Conservation (phyloP, 2,113 vertebrate species). For the Gambusia holbrooki region DNA sequence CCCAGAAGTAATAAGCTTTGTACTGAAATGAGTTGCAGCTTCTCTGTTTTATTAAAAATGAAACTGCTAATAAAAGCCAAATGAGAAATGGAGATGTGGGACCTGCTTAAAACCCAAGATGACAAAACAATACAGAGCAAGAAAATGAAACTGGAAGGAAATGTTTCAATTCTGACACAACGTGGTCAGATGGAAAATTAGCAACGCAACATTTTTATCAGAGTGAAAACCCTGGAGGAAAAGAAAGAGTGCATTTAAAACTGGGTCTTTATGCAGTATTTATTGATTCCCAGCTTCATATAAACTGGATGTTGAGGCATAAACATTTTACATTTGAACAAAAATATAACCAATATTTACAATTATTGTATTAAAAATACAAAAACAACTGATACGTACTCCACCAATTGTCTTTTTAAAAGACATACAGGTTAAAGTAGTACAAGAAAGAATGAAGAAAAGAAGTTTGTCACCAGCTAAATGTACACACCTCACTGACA, state of each 20-base stretch:
- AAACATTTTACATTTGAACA: conserved; percentile 99
- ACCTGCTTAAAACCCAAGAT: conserved; percentile 1
- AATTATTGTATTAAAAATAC: conserved; percentile 99
- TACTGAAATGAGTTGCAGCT: not conserved
- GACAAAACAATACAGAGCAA: conserved; percentile 28
- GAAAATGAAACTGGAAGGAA: conserved; percentile 46
- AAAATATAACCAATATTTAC: conserved; percentile 99
- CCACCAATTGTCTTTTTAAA: conserved; percentile 99
- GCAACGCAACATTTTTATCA: conserved; percentile 70
- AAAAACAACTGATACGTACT: conserved; percentile 98
- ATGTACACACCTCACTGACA: conserved; percentile 98
- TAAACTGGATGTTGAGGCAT: conserved; percentile 99
- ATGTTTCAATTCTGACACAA: conserved; percentile 71
- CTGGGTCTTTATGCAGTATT: conserved; percentile 84
- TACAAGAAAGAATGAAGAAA: conserved; percentile 94
- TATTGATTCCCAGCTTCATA: conserved; percentile 99
- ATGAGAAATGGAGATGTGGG: conserved; percentile 26
- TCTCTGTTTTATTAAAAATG: conserved; percentile 1
- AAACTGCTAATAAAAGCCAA: conserved; percentile 2
- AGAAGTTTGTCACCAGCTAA: conserved; percentile 93
- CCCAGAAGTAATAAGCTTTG: not conserved
- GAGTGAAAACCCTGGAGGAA: conserved; percentile 49
- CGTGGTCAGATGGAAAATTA: conserved; percentile 72
- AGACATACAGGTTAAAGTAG: conserved; percentile 99
- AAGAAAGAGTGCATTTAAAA: conserved; percentile 72